Evolutionary conservation across 1,140 invertebrate genomes (phyloP), one percentile per base, ranked within the genome.

Genomic region (Microplitis mediator): DNA sequence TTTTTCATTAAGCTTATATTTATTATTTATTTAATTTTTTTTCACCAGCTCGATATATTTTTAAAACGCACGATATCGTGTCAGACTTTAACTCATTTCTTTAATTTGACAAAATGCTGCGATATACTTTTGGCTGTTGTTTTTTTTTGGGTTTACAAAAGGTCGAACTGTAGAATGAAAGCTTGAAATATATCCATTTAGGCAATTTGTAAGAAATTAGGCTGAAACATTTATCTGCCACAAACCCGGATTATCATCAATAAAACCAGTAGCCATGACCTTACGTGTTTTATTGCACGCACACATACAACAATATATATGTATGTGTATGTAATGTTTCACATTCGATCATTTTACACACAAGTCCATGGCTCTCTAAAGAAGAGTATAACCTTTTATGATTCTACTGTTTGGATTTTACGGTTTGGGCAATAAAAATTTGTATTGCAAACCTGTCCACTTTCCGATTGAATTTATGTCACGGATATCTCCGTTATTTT

Each of bases 191-290:
- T 11, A 31, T 45, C 39, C 8, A 64, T 31, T 50, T 50, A 11
- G n/a, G 13, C n/a, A 64, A 4, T 14, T 64, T 11, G 9, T 50
- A n/a, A 23, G 39, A 50, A 9, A 50, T 64, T 23, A 8, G 13
- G 14, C 16, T 23, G 36, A 50, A n/a, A 16, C 35, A 50, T 34
- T 35, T 50, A 64, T 64, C 39, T 36, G 45, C 45, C 39, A 45
- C 39, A 45, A 64, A 13, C 39, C 62, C 45, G 62, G 31, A 67
- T 67, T 52, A 36, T 14, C 51, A 50, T 67, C 65, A 52, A 54
- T 67, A 67, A 67, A 67, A 67, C 45, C 23, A 13, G 51, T 13
- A 67, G 65, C 65, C 65, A 67, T 67, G 65, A 67, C 65, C 65
- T 67, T 67, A 52, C 50, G 32, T 50, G 39, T 23, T 34, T 54